These are phyloP conservation scores for Monopis laevigella DNA, from an alignment of 2,888 invertebrate species.

Conservation along the genomic window DNA sequence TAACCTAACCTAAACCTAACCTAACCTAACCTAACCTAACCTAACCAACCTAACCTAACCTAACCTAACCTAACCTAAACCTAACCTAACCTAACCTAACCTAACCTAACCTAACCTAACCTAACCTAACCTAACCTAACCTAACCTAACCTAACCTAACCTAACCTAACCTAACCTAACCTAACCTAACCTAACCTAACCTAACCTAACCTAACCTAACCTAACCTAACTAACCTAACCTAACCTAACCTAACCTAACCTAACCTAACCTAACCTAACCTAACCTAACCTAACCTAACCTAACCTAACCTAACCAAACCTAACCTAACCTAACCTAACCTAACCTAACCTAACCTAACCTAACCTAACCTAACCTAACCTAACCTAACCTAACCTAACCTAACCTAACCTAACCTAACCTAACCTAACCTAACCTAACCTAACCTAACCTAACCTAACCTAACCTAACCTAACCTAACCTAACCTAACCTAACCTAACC, in stretches of 20 bases:
- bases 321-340: constrained; percentile 12
- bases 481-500: constrained; percentile 23
- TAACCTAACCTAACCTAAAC: constrained; percentile 9
- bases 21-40: constrained; percentile 12
- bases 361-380: constrained; percentile 11
- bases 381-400: constrained; percentile 11
- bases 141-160: constrained; percentile 8
- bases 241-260: constrained; percentile 16
- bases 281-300: constrained; percentile 11
- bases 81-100: constrained; percentile 15
- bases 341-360: constrained; percentile 11
- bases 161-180: constrained; percentile 11
- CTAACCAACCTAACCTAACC: constrained; percentile 9
- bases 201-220: constrained; percentile 2
- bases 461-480: constrained; percentile 14
- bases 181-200: not conserved
- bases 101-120: constrained; percentile 16
- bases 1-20: constrained; percentile 15
- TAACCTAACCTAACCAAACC: constrained; percentile 6
- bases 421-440: constrained; percentile 14
- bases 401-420: constrained; percentile 14
- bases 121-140: constrained; percentile 15
- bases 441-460: constrained; percentile 13
- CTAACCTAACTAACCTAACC: constrained; percentile 17
- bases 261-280: constrained; percentile 15